Evolutionary conservation across 1,140 invertebrate genomes (phyloP), one percentile per base, ranked within the genome.

Genomic region (Eurosta solidaginis): DNA sequence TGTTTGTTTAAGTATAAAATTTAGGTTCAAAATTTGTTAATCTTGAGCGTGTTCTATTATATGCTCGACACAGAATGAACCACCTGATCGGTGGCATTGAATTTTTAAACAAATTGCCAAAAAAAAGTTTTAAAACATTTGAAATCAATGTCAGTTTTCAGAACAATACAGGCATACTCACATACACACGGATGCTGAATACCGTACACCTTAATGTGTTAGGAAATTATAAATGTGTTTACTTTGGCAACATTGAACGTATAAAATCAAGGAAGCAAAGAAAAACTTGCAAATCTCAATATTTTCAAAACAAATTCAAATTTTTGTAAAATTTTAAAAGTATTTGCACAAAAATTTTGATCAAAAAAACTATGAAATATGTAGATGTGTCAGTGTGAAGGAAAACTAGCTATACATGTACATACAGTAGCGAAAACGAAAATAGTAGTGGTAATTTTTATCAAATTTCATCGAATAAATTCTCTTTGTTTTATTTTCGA

Each of bases 241-340:
- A 40, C n/a, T 68, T 68, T 68, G 59, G 59, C 59, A 68, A 36
- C 59, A 68, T 29, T n/a, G n/a, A n/a, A n/a, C n/a, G n/a, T n/a
- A n/a, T n/a, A n/a, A n/a, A 52, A 52, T 22, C n/a, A 5, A 6
- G 40, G 33, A 29, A 36, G 33, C 33, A 29, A 68, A 7, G 17
- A 36, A 68, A 68, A n/a, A n/a, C n/a, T n/a, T n/a, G 33, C 59
- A 68, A 68, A 68, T 20, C 29, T 68, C 14, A 40, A 36, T 20
- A 40, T 59, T 29, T 33, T 33, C 52, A 12, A 68, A 68, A 36
- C 10, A 63, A 36, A 36, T 63, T 36, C n/a, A 63, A 63, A 36
- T 22, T 68, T 36, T 4, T 68, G n/a, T 25, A 22, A 52, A 22
- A 52, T 52, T n/a, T 10, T 68, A 42, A 68, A 68, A 68, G n/a